Evolutionary conservation across 2,888 invertebrate species (phyloP).

Genomic region (Sphinx pinastri): DNA sequence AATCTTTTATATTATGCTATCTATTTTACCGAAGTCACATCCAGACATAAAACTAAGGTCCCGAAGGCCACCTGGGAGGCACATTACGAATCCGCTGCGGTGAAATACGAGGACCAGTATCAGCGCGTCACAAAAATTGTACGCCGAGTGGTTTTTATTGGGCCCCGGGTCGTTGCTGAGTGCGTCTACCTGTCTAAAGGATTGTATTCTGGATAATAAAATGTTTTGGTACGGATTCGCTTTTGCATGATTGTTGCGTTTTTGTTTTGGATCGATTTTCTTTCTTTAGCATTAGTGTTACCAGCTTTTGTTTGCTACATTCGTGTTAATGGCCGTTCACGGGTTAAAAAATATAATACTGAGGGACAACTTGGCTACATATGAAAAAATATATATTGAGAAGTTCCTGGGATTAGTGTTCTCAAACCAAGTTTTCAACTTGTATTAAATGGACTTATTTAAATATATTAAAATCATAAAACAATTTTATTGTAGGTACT

Average conservation of each 20-base stretch:
- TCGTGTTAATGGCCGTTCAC: too few species aligned
- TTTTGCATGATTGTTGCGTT: conserved; percentile 15
- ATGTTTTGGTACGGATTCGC: conserved; percentile 25
- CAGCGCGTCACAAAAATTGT: conserved; percentile 69
- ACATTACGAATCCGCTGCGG: conserved; percentile 64
- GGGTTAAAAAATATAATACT: too few species aligned
- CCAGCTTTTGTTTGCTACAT: too few species aligned
- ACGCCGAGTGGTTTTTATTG: conserved; percentile 67
- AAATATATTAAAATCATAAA: too few species aligned
- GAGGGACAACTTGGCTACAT: too few species aligned
- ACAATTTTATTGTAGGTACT: too few species aligned
- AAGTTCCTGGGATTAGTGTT: too few species aligned
- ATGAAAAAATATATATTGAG: too few species aligned
- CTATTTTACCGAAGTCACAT: background rate
- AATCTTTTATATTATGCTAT: background rate
- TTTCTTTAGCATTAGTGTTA: background rate
- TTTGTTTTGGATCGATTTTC: background rate
- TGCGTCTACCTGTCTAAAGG: conserved; percentile 48
- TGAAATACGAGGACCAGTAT: conserved; percentile 64
- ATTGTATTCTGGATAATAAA: conserved; percentile 37
- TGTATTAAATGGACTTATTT: too few species aligned
- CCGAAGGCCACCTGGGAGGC: conserved; percentile 55
- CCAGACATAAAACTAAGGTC: conserved; percentile 13
- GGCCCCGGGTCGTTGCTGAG: conserved; percentile 44
- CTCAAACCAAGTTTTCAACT: too few species aligned